Evolutionary conservation across 2,797 vertebrate species (phyloP), one percentile per base, ranked within the genome.

Genomic region (Sciurus carolinensis): DNA sequence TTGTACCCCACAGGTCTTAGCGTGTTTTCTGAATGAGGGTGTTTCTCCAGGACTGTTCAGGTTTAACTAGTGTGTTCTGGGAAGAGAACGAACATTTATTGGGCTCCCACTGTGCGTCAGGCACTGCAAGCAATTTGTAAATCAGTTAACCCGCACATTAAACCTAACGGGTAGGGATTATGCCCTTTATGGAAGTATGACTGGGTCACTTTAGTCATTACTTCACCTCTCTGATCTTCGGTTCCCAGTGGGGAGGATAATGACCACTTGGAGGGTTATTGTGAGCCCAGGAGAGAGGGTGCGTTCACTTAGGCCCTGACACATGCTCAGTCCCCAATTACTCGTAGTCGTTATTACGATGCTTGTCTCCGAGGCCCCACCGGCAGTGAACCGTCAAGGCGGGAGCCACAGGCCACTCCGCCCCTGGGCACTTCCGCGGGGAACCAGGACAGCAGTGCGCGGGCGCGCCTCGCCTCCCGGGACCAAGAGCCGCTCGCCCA

Each of bases 131-230:
- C 93, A 79, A 95, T 92, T 64, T 75, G 87, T 87, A 75, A 82
- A 85, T 94, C 81, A 71, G 72, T 89, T 91, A 96, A 76, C 76
- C 93, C 76, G 85, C 92, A 47, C 95, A 83, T 93, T 66, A 69
- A 96, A 91, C 62, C 92, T 85, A 39, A 81, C 80, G 52, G 71
- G 87, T 20, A 86, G 87, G 93, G 87, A 94, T 94, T 85, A 90
- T 64, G 54, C 87, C 64, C 67, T 94, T 94, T 90, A 90, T 85
- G 93, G 96, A 94, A 66, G 95, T 93, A 94, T 54, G 91, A 92
- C 87, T 86, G 85, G 92, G 89, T 89, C 87, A 82, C 95, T 87
- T 67, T n/a, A 92, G 89, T 84, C 92, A 95, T 96, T 86, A 92
- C 90, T 95, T 95, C 47, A 76, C 86, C 67, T 80, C 86, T 76